phyloP scores from a whole-genome alignment of 2,113 vertebrate species.

The Scortum barcoo region DNA sequence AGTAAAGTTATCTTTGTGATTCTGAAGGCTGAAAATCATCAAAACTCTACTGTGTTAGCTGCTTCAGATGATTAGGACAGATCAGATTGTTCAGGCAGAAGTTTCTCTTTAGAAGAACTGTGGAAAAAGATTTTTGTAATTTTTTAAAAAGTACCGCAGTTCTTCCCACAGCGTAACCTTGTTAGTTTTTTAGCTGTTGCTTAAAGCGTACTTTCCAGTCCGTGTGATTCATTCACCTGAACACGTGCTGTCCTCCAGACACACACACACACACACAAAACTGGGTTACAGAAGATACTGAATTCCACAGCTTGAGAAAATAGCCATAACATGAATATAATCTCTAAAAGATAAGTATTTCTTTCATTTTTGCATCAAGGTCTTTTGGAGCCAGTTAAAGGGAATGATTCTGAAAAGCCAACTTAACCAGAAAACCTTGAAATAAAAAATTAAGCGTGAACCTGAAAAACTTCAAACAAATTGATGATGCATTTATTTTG shows the following conservation, averaged over 20 bases:
- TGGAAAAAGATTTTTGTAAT: background rate
- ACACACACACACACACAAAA: background rate
- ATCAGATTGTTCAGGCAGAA: background rate
- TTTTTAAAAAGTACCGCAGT: background rate
- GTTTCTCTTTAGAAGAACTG: background rate
- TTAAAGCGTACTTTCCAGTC: background rate
- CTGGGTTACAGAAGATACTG: background rate
- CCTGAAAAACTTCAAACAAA: too few relatives aligned
- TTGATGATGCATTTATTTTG: background rate
- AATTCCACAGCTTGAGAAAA: background rate
- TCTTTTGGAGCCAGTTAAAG: background rate
- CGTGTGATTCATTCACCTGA: background rate
- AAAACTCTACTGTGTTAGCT: background rate
- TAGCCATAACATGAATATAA: background rate
- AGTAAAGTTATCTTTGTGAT: slow-evolving; percentile 11
- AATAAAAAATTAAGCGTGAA: background rate
- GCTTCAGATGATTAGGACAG: background rate
- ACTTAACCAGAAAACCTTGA: background rate
- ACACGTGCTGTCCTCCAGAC: background rate
- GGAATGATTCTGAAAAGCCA: background rate
- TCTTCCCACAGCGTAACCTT: slow-evolving; percentile 6
- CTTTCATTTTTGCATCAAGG: background rate
- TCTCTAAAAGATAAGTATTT: background rate
- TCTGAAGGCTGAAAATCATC: slow-evolving; percentile 7
- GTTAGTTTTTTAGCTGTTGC: background rate